These are phyloP conservation scores for Ceriagrion tenellum DNA, from an alignment of 2,888 invertebrate genomes.

Conservation along the genomic window DNA sequence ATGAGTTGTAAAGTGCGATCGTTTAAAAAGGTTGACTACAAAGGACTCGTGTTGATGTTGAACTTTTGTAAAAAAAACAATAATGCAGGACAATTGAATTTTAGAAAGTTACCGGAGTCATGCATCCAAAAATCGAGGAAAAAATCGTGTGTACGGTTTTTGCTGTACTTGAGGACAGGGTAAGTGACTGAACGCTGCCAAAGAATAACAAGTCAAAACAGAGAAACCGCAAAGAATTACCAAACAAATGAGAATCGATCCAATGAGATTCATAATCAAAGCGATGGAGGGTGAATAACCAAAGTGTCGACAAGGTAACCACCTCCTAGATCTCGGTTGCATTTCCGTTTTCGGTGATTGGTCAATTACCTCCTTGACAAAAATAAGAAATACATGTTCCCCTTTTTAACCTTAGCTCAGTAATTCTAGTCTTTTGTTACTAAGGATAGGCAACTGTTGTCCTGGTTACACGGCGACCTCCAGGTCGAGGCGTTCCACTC, in stretches of 20 bases:
- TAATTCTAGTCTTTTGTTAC: conserved; percentile 66
- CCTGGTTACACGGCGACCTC: background rate
- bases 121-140: background rate
- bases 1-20: background rate
- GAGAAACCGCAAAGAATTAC: background rate
- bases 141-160: background rate
- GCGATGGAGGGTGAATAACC: background rate
- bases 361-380: conserved; percentile 60
- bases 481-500: background rate
- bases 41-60: conserved; percentile 20
- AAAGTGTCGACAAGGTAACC: background rate
- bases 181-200: conserved; percentile 56
- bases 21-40: background rate
- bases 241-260: background rate
- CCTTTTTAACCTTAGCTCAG: conserved; percentile 50
- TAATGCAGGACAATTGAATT: conserved; percentile 28
- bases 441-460: conserved; percentile 45
- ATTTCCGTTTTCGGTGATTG: conserved; percentile 50
- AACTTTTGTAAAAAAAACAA: conserved; percentile 10
- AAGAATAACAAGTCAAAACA: conserved; percentile 26
- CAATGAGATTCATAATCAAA: background rate
- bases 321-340: background rate
- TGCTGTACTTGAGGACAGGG: conserved; percentile 40
- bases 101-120: conserved; percentile 39
- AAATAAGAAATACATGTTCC: conserved; percentile 25